Evolutionary conservation across 2,888 invertebrate genomes (phyloP), one percentile per base, ranked within the genome.

Genomic region (Trichogramma dendrolimi): DNA sequence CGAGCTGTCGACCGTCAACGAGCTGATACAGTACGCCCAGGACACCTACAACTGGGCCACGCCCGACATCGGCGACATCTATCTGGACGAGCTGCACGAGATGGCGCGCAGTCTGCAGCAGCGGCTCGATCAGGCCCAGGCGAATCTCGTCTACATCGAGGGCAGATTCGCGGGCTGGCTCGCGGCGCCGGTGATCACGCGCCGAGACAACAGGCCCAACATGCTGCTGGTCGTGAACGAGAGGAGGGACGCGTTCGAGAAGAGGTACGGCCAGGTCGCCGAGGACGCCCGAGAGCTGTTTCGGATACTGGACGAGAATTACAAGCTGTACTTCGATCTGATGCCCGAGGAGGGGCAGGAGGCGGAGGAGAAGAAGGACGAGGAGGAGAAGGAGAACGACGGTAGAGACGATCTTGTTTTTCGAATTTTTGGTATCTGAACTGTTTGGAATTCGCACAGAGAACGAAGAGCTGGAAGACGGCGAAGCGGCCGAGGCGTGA

Each of bases 31-130:
- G 53, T 82, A 86, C 6, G 88, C 91, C 0, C 87, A 91, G 59
- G 82, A 82, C 43, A 82, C 84, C 41, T 83, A 91, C 51, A 90
- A 86, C 58, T 96, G 96, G 96, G 87, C 87, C 67, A 86, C 86
- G 62, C 86, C 89, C 71, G 90, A 94, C 93, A 80, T 14, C 8
- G 7, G 4, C 10, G 60, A 10, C 61, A 78, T 27, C 4, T 89
- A 89, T 80, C 86, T 93, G 72, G 83, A 86, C 6, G 83, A 84
- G 63, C 85, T 92, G 5, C 86, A 88, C 67, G 76, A 83, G 6
- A 83, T 85, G 41, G 86, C 92, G 1, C 85, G 88, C 72, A 85
- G 89, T 64, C 79, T 95, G 6, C 88, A 92, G 73, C 83, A 84
- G 58, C 83, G 91, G 27, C 84, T 91, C 4, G 78, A 85, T 6